Base-by-base conservation (phyloP, 2,888 invertebrate species). In the Ceramica pisi region DNA sequence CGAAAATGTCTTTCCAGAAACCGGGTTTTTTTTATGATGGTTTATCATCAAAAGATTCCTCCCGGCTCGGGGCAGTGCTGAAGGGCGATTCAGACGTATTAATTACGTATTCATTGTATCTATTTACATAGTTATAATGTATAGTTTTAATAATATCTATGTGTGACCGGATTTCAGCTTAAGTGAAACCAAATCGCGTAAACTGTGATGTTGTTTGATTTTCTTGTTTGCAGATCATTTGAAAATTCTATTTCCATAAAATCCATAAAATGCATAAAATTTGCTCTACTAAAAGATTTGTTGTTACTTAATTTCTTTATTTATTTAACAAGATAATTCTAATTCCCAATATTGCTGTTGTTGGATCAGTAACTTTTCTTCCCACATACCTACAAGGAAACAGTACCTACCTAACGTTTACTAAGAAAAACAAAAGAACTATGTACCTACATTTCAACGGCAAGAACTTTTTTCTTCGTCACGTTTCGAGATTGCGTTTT, bases 401-500 rank as follows among this genome's bases (percentile, higher is more conserved):
- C 21, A 14, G 3, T 53, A 31, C 69, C 16, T 53, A 31, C 69
- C 16, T 44, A 26, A 60, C 23, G 12, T 8, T 21, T 19, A 1
- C 12, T 31, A 51, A 12, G 16, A 26, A 62, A 35, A 57, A 46
- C 10, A 53, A 55, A 62, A 80, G 12, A 53, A 62, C 14, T 41
- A n/a, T n/a, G n/a, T n/a, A n/a, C n/a, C n/a, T n/a, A 23, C 8
- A 26, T 61, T 35, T 38, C 10, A 14, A 26, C 57, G 56, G 61
- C 57, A 35, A 21, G 12, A 46, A 51, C 23, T 31, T 48, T 66
- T 61, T 66, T 48, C 55, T 14, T 23, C 8, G 0, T 12, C 12
- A 71, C 16, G 8, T 41, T 60, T 65, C 50, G 21, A 67, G 65
- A 72, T 65, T 35, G 71, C 73, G 67, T 80, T 86, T 80, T 88